These are phyloP conservation scores for Gobiocypris rarus DNA, from an alignment of 2,113 vertebrate species.

Conservation along the genomic window DNA sequence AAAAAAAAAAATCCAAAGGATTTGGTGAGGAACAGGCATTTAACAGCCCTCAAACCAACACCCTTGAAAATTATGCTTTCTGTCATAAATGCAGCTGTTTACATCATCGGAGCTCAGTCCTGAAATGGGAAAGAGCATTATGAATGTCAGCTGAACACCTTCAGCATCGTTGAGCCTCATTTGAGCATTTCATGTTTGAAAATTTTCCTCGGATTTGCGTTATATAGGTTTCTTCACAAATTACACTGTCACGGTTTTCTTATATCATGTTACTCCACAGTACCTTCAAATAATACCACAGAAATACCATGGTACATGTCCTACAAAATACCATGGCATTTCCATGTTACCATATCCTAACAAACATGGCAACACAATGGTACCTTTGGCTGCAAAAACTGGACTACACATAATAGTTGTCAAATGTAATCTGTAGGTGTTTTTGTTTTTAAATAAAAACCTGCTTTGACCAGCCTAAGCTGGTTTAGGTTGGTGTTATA, in stretches of 20 bases:
- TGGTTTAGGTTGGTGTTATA: not conserved
- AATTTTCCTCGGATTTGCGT: not conserved
- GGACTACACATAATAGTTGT: not conserved
- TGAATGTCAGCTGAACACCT: not conserved
- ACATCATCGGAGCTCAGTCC: not conserved
- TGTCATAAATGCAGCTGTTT: not conserved
- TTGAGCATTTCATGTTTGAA: too few species aligned
- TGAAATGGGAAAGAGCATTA: not conserved
- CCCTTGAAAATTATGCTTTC: not conserved
- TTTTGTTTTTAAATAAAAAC: not conserved
- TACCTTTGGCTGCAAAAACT: not conserved
- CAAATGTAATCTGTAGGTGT: too few species aligned
- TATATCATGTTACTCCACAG: not conserved
- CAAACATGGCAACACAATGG: not conserved
- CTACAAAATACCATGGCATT: not conserved
- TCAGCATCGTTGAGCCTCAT: slow-evolving; percentile 2
- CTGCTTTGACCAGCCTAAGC: not conserved
- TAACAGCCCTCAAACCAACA: slow-evolving; percentile 17
- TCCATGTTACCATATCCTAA: not conserved
- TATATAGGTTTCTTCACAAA: not conserved
- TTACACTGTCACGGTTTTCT: not conserved
- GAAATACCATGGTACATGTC: not conserved
- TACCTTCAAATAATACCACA: not conserved
- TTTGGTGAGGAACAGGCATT: slow-evolving; percentile 40
- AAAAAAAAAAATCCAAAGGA: slow-evolving; percentile 31